Percentiles rank a stretch among this genome's conserved stretches.
Evolutionary conservation across 2,888 invertebrate species (phyloP).

Genomic region (Thalpophila matura): DNA sequence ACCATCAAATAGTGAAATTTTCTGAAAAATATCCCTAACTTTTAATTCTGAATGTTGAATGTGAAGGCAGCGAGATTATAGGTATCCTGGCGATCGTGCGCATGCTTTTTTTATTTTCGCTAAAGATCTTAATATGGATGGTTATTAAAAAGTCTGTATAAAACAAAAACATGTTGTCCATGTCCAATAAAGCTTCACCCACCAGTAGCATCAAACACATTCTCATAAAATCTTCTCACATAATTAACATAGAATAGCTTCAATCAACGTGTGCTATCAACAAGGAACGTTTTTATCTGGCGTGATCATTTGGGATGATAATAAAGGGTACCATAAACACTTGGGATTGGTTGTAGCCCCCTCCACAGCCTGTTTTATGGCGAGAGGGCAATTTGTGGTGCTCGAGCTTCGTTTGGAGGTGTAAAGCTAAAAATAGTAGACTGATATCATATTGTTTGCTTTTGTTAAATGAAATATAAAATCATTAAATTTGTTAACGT

Average conservation of each 20-base stretch:
- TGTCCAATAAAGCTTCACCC: neutral
- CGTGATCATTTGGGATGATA: slow-evolving; percentile 61
- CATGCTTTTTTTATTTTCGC: too few relatives aligned
- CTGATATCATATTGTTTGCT: slow-evolving; percentile 30
- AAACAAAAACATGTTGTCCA: neutral
- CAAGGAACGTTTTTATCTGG: slow-evolving; percentile 41
- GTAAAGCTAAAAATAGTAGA: slow-evolving; percentile 6
- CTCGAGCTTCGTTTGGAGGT: neutral
- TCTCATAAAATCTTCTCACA: slow-evolving; percentile 20
- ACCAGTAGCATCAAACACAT: slow-evolving; percentile 12
- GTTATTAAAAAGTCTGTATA: too few relatives aligned
- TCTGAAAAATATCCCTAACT: too few relatives aligned
- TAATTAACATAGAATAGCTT: slow-evolving; percentile 36
- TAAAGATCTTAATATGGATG: too few relatives aligned
- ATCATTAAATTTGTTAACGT: too few relatives aligned
- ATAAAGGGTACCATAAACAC: slow-evolving; percentile 68
- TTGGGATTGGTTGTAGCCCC: slow-evolving; percentile 65
- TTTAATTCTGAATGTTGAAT: too few relatives aligned
- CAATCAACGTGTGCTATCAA: slow-evolving; percentile 37
- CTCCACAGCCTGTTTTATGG: slow-evolving; percentile 43
- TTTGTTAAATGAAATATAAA: too few relatives aligned
- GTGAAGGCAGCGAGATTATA: too few relatives aligned
- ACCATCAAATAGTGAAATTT: too few relatives aligned
- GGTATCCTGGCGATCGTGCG: too few relatives aligned
- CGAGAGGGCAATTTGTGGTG: slow-evolving; percentile 38